Evolutionary conservation across 2,113 vertebrate species (phyloP).

Genomic region (Strix aluco): DNA sequence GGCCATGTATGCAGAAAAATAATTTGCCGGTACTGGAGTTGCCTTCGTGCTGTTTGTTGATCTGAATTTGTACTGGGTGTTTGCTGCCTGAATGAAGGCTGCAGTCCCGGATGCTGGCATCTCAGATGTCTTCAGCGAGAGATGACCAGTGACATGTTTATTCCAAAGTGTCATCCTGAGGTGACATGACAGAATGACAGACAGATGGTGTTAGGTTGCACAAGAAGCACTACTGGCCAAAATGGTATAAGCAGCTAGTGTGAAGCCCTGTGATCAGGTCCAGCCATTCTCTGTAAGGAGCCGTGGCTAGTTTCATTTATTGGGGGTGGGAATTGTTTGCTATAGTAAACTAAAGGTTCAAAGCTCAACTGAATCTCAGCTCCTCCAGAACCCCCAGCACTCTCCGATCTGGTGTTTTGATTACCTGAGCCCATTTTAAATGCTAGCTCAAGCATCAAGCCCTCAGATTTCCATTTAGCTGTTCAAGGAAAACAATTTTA

Average conservation of each 20-base stretch:
- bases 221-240: not conserved
- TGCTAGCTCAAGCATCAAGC: constrained; percentile 1
- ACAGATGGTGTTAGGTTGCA: not conserved
- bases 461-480: constrained; percentile 7
- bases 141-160: not conserved
- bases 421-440: constrained; percentile 38
- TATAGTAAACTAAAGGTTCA: not conserved
- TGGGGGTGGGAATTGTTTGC: not conserved
- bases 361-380: not conserved
- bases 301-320: not conserved
- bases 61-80: not conserved
- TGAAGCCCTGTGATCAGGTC: not conserved
- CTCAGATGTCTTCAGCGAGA: not conserved
- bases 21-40: not conserved
- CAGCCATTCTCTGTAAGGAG: not conserved
- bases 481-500: constrained; percentile 44
- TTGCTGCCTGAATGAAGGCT: not conserved
- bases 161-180: not conserved
- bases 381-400: not conserved
- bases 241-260: not conserved
- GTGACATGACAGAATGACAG: not conserved
- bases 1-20: not conserved
- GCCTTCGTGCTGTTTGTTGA: not conserved
- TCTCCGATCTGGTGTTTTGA: not conserved
- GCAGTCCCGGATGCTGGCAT: not conserved